phyloP scores from a whole-genome alignment of 1,140 invertebrate species.

The Steinernema feltiae region DNA sequence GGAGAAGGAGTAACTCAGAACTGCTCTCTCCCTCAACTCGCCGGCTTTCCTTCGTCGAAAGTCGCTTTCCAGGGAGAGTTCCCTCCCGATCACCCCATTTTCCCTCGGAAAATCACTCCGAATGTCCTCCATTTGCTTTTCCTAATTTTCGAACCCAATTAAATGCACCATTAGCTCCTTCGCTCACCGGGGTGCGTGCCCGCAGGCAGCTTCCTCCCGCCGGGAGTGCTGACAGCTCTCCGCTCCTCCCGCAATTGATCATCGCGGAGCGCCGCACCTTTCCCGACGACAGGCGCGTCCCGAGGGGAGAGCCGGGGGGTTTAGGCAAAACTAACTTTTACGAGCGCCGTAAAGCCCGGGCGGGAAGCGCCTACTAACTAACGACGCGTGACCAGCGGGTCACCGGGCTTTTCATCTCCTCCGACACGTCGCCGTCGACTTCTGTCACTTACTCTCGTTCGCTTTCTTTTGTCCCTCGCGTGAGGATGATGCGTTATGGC shows the following conservation, averaged over 20 bases:
- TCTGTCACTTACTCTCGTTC: too few species aligned
- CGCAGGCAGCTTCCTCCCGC: not conserved
- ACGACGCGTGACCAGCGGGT: not conserved
- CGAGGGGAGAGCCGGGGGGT: not conserved
- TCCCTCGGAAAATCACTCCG: not conserved
- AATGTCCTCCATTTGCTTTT: not conserved
- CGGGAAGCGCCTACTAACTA: not conserved
- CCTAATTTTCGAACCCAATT: slow-evolving; percentile 15
- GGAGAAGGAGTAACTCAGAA: not conserved
- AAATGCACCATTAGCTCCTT: not conserved
- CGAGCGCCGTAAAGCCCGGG: not conserved
- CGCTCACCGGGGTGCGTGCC: not conserved
- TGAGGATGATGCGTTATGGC: too few species aligned
- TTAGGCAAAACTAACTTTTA: not conserved
- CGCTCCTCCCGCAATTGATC: not conserved
- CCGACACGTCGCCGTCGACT: too few species aligned
- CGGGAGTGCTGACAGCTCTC: not conserved
- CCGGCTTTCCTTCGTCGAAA: too few species aligned
- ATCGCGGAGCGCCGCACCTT: not conserved
- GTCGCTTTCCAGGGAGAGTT: not conserved
- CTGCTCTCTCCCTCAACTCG: not conserved
- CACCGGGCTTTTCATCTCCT: not conserved
- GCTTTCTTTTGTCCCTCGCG: too few species aligned
- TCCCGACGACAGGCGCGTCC: not conserved
- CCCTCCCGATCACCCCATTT: not conserved